These are phyloP conservation scores for Digitonthophagus gazella DNA, from an alignment of 2,888 invertebrate species.

Conservation along the genomic window DNA sequence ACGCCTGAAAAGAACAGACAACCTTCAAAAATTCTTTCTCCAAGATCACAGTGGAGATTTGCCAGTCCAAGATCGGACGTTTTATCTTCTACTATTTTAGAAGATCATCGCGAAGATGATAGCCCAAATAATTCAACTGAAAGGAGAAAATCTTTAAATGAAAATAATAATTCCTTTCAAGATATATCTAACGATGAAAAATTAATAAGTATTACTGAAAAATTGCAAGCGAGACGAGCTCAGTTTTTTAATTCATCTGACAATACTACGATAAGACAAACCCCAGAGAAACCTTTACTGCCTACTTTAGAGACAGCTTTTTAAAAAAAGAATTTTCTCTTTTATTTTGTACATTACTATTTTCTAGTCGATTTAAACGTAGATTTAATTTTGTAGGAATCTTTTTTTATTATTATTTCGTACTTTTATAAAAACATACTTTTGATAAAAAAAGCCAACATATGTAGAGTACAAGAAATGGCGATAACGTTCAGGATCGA, in stretches of 20 bases:
- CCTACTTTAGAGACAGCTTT: slow-evolving; percentile 65
- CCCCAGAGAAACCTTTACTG: slow-evolving; percentile 45
- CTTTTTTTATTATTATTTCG: neutral
- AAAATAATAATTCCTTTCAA: slow-evolving; percentile 26
- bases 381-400: neutral
- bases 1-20: slow-evolving; percentile 43
- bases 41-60: slow-evolving; percentile 71
- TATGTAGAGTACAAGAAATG: neutral
- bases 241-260: slow-evolving; percentile 54
- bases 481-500: neutral
- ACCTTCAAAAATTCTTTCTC: slow-evolving; percentile 63
- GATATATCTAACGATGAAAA: slow-evolving; percentile 1
- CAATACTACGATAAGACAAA: slow-evolving; percentile 20
- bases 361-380: slow-evolving; percentile 31
- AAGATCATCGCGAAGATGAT: slow-evolving; percentile 80
- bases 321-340: slow-evolving; percentile 37
- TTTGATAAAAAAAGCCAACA: neutral
- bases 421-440: neutral
- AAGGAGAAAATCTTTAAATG: slow-evolving; percentile 47
- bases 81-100: slow-evolving; percentile 81
- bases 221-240: slow-evolving; percentile 61
- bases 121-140: slow-evolving; percentile 62
- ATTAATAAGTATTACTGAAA: slow-evolving; percentile 50
- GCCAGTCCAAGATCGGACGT: slow-evolving; percentile 77
- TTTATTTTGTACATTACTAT: slow-evolving; percentile 26